Evolutionary conservation across 1,140 invertebrate genomes (phyloP).

Genomic region (Danaus melanippus): DNA sequence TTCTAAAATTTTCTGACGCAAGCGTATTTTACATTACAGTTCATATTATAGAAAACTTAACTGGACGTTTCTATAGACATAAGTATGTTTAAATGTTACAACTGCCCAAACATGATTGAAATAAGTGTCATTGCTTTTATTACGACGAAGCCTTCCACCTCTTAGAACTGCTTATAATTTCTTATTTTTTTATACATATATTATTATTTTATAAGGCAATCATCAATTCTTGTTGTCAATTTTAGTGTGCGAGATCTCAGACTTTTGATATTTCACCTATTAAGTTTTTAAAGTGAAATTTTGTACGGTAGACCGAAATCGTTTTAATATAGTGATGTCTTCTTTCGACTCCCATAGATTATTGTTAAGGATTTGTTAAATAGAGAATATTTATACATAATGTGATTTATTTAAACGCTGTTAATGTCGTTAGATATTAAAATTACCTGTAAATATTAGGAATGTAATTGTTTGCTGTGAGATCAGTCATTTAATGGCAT

Average conservation of each 20-base stretch:
- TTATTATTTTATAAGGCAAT: too few species aligned
- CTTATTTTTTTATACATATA: too few species aligned
- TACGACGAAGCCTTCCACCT: too few species aligned
- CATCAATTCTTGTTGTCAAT: too few species aligned
- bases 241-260: too few species aligned
- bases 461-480: conserved; percentile 32
- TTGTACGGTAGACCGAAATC: neutral
- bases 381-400: conserved; percentile 39
- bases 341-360: conserved; percentile 29
- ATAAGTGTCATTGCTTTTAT: too few species aligned
- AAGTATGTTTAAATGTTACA: too few species aligned
- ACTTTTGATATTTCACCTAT: neutral
- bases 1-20: too few species aligned
- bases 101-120: too few species aligned
- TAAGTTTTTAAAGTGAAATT: conserved; percentile 2
- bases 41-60: too few species aligned
- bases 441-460: conserved; percentile 45
- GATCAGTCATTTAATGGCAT: conserved; percentile 24
- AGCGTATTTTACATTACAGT: conserved; percentile 1
- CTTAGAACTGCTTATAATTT: too few species aligned
- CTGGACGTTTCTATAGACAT: too few species aligned
- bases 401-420: conserved; percentile 52
- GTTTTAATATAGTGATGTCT: conserved; percentile 17
- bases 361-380: conserved; percentile 45
- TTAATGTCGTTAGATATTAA: conserved; percentile 44